These are phyloP conservation scores for Bradynema listronoti DNA, from an alignment of 1,140 invertebrate species.

Conservation along the genomic window DNA sequence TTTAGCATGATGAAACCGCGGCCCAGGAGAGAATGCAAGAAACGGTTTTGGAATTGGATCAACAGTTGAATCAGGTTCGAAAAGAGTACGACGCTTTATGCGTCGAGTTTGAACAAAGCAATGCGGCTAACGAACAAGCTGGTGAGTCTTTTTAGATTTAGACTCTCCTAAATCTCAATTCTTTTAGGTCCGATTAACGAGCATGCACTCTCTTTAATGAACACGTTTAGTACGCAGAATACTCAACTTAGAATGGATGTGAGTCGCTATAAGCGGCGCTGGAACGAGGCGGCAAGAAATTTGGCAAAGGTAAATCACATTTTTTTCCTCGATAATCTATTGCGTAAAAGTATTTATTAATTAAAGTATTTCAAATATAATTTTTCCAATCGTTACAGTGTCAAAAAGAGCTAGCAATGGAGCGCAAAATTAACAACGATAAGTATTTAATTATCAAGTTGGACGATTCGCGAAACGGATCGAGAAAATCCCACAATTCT, in stretches of 20 bases:
- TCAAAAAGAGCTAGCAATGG: conserved; percentile 33
- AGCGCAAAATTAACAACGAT: conserved; percentile 33
- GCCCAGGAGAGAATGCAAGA: conserved; percentile 35
- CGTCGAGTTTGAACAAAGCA: conserved; percentile 37
- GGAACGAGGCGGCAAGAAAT: conserved; percentile 9
- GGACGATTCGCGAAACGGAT: no score
- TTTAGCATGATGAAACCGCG: conserved; percentile 25
- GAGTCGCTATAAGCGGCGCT: conserved; percentile 25
- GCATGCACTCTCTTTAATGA: conserved; percentile 28
- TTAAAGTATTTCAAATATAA: no score
- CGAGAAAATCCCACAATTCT: no score
- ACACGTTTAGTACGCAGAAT: conserved; percentile 33
- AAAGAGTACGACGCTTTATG: conserved; percentile 41
- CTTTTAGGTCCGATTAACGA: conserved; percentile 23
- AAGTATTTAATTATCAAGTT: conserved; percentile 37
- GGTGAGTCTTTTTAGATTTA: conserved; percentile 18
- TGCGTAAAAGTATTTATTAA: conserved; percentile 16
- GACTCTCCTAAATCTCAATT: neutral
- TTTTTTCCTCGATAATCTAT: neutral
- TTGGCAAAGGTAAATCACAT: neutral
- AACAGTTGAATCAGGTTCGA: conserved; percentile 27
- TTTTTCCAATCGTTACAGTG: conserved; percentile 15
- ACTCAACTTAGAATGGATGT: conserved; percentile 29
- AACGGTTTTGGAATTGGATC: conserved; percentile 29
- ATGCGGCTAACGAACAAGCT: conserved; percentile 25